Percentiles rank a stretch among this genome's conserved stretches.
phyloP scores from a whole-genome alignment of 2,113 vertebrate genomes.

The Rhinoderma darwinii region DNA sequence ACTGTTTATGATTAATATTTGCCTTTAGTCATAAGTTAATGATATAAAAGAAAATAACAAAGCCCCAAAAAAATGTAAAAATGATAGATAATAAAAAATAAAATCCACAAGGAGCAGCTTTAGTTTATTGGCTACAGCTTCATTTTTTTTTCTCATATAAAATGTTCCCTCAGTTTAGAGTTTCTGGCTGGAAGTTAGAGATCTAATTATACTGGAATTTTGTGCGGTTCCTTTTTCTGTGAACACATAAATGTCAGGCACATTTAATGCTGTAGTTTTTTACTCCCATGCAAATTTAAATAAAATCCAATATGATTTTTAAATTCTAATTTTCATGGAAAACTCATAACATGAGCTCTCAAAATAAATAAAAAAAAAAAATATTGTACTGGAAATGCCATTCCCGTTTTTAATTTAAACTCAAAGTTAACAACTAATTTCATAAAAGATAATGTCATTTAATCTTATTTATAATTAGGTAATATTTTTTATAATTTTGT shows the following conservation, averaged over 20 bases:
- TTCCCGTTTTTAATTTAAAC: neutral
- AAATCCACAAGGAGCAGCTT: neutral
- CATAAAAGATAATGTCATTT: too few species aligned
- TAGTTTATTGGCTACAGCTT: neutral
- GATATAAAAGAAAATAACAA: neutral
- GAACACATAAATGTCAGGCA: slow-evolving; percentile 33
- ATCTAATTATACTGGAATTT: slow-evolving; percentile 32
- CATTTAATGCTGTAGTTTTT: slow-evolving; percentile 21
- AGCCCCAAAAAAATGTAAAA: too few species aligned
- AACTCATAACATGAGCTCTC: neutral
- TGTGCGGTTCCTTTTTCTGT: slow-evolving; percentile 28
- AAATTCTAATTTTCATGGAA: neutral
- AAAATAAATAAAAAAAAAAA: neutral
- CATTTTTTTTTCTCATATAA: slow-evolving; percentile 26
- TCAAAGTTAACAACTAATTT: too few species aligned
- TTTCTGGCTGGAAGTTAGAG: slow-evolving; percentile 28
- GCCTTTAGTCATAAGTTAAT: neutral
- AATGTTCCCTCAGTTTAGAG: neutral
- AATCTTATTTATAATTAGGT: too few species aligned
- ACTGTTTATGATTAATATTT: too few species aligned
- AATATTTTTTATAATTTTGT: too few species aligned
- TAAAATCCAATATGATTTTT: slow-evolving; percentile 1
- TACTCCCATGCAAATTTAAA: slow-evolving; percentile 23
- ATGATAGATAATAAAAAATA: neutral
- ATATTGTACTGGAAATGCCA: neutral